Evolutionary conservation across 2,113 vertebrate genomes (phyloP).

Genomic region (Urocynchramus pylzowi): DNA sequence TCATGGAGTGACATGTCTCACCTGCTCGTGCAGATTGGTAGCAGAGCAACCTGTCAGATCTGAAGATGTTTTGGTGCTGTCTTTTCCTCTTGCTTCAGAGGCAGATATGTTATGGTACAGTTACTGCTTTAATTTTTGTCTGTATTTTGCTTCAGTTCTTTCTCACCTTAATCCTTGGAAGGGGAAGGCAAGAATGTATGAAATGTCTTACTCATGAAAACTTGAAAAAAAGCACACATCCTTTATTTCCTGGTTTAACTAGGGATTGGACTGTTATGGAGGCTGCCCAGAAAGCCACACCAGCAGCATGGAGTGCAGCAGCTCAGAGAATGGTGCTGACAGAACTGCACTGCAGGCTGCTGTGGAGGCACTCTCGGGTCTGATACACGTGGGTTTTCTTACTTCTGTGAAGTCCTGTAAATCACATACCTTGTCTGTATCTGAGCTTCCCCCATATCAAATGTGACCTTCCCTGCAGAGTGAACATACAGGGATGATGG

Average conservation of each 20-base stretch:
- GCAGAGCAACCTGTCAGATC: constrained; percentile 40
- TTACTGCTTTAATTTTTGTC: constrained; percentile 46
- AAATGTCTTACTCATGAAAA: not conserved
- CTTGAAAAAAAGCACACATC: not conserved
- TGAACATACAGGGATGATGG: not conserved
- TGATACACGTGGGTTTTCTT: not conserved
- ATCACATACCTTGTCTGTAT: not conserved
- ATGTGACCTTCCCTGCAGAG: not conserved
- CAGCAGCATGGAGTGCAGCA: not conserved
- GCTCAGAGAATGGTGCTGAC: not conserved
- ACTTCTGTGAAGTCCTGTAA: not conserved
- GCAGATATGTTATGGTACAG: not conserved
- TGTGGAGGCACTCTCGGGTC: not conserved
- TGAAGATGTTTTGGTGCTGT: constrained; percentile 26
- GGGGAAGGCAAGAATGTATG: not conserved
- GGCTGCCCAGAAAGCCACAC: not conserved
- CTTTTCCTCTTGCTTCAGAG: constrained; percentile 14
- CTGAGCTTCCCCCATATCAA: not conserved
- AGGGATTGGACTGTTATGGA: not conserved
- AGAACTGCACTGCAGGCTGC: not conserved
- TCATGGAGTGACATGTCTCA: constrained; percentile 16
- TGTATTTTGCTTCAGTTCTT: not conserved
- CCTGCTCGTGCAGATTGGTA: constrained; percentile 20
- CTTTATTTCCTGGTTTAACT: not conserved
- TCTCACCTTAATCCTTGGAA: not conserved